These are phyloP conservation scores for Dioctria rufipes DNA, from an alignment of 2,888 invertebrate genomes.

Conservation along the genomic window DNA sequence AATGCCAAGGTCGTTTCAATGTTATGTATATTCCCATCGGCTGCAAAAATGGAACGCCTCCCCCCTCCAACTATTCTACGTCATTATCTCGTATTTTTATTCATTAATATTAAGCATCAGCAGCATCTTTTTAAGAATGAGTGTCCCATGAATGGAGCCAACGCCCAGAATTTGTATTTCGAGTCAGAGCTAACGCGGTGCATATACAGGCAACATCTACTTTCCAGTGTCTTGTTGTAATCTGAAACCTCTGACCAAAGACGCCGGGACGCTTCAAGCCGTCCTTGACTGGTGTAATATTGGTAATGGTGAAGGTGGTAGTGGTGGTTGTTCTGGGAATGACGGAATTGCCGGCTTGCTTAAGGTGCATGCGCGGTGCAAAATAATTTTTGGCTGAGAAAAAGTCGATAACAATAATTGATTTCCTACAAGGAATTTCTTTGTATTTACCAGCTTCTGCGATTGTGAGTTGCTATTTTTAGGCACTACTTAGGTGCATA, in stretches of 20 bases:
- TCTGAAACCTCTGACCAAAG: slow-evolving; percentile 31
- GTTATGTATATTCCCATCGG: slow-evolving; percentile 1
- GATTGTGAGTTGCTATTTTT: slow-evolving; percentile 34
- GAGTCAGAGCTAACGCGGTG: background rate
- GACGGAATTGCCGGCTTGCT: background rate
- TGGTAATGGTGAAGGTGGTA: background rate
- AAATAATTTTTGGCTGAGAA: background rate
- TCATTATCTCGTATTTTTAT: slow-evolving; percentile 10
- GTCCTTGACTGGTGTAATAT: background rate
- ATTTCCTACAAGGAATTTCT: slow-evolving; percentile 2
- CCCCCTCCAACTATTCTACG: background rate
- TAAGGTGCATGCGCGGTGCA: slow-evolving; percentile 12
- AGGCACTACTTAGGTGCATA: slow-evolving; percentile 38
- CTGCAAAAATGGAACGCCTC: background rate
- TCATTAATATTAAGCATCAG: slow-evolving; percentile 10
- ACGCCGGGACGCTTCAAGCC: slow-evolving; percentile 13
- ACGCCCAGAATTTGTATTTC: slow-evolving; percentile 43
- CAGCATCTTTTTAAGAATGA: slow-evolving; percentile 11
- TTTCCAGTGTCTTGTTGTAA: background rate
- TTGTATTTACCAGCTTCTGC: background rate
- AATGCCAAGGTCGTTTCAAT: slow-evolving; percentile 45
- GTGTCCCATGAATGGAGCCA: slow-evolving; percentile 40
- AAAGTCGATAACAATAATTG: slow-evolving; percentile 45
- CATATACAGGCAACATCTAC: background rate
- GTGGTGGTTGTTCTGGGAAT: background rate